These are phyloP conservation scores for Eumeta japonica DNA, from an alignment of 1,140 invertebrate genomes.

Conservation along the genomic window DNA sequence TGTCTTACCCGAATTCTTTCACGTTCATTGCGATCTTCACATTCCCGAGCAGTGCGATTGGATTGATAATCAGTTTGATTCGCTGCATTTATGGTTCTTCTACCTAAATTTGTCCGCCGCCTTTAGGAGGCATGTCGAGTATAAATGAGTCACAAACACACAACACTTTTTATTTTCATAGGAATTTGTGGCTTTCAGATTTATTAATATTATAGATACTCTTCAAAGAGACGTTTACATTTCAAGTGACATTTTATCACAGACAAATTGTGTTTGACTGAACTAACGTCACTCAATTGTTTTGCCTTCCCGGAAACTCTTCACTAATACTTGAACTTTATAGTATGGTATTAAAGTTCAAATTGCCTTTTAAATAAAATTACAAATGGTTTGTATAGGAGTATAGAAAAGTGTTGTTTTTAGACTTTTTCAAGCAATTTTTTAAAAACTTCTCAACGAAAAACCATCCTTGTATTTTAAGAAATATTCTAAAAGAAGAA, in stretches of 20 bases:
- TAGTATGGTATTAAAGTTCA: slow-evolving; percentile 4
- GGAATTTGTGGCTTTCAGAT: too few relatives aligned
- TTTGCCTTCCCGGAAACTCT: background rate
- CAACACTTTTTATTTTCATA: too few relatives aligned
- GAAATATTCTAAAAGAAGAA: slow-evolving; percentile 7
- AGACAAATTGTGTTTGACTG: too few relatives aligned
- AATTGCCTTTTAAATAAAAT: slow-evolving; percentile 3
- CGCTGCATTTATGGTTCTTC: slow-evolving; percentile 6
- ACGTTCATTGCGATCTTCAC: background rate
- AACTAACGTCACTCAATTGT: slow-evolving; percentile 1
- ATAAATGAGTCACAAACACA: too few relatives aligned
- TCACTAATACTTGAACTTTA: slow-evolving; percentile 3
- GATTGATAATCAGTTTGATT: background rate
- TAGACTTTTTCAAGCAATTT: slow-evolving; percentile 6
- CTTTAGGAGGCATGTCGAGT: slow-evolving; percentile 3
- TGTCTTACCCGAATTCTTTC: background rate
- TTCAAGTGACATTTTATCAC: too few relatives aligned
- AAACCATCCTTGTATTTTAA: slow-evolving; percentile 5
- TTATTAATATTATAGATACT: too few relatives aligned
- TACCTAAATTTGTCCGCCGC: slow-evolving; percentile 6
- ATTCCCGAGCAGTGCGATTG: slow-evolving; percentile 1
- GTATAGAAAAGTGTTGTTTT: slow-evolving; percentile 7
- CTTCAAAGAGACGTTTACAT: too few relatives aligned
- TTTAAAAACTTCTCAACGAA: slow-evolving; percentile 6
- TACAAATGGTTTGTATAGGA: slow-evolving; percentile 7